Evolutionary conservation across 92 coral and sea anemone genomes (phyloP).

Genomic region (Actinostola sp.): DNA sequence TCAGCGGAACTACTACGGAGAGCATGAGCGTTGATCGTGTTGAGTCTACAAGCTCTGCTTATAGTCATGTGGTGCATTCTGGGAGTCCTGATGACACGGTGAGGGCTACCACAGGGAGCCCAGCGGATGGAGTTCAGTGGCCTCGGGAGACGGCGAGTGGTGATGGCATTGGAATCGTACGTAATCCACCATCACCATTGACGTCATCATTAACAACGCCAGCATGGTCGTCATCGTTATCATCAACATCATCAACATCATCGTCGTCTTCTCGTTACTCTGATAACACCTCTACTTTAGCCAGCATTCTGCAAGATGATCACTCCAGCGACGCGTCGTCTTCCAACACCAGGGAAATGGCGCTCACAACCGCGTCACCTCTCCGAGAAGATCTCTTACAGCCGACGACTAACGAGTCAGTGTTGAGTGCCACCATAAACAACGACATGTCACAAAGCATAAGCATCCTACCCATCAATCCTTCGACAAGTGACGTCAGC

Average conservation of each 20-base stretch:
- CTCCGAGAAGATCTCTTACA: not conserved
- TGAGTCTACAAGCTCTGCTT: conserved; percentile 24
- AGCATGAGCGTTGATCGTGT: conserved; percentile 59
- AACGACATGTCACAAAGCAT: conserved; percentile 29
- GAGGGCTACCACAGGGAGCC: not conserved
- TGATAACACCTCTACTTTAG: conserved; percentile 3
- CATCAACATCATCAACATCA: conserved; percentile 10
- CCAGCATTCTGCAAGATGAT: conserved; percentile 4
- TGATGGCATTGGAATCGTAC: not conserved
- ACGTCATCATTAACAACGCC: conserved; percentile 3
- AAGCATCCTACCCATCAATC: conserved; percentile 13
- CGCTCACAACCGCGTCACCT: not conserved
- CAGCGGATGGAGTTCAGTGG: not conserved
- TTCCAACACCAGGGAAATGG: not conserved
- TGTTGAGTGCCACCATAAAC: conserved; percentile 3
- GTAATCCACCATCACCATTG: conserved; percentile 4
- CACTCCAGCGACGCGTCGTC: not conserved
- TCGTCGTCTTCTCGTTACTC: not conserved
- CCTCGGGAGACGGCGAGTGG: not conserved
- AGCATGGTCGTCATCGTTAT: not conserved
- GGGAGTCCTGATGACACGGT: not conserved
- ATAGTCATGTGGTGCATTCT: not conserved
- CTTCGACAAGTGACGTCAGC: not conserved
- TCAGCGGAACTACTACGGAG: conserved; percentile 43
- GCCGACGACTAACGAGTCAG: conserved; percentile 4